These are phyloP conservation scores for Heliornis fulica DNA, from an alignment of 2,113 vertebrate genomes.

Conservation along the genomic window DNA sequence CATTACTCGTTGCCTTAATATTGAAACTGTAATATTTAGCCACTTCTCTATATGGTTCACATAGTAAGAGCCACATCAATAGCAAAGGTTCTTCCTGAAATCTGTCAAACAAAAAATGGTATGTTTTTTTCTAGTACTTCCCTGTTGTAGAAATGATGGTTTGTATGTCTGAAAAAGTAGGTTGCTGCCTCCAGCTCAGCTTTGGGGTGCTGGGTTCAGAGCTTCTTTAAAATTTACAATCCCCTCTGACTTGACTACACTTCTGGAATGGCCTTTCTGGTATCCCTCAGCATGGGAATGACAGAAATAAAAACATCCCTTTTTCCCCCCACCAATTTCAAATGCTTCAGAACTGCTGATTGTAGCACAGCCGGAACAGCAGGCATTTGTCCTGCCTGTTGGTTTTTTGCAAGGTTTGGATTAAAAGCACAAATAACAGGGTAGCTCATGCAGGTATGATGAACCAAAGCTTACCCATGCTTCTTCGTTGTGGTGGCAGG, in stretches of 20 bases:
- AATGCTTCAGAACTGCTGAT: neutral
- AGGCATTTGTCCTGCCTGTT: neutral
- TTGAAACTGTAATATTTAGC: neutral
- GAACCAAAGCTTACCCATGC: neutral
- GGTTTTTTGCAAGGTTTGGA: neutral
- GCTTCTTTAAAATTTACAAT: neutral
- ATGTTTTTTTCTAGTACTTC: neutral
- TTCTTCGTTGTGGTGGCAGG: neutral
- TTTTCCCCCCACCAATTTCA: neutral
- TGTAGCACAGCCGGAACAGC: neutral
- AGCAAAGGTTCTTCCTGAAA: neutral
- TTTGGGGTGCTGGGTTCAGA: neutral
- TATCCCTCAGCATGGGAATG: neutral
- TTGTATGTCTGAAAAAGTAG: neutral
- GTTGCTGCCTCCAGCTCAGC: neutral
- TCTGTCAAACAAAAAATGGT: neutral
- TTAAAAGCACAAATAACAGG: neutral
- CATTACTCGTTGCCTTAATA: neutral
- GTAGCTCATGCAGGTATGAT: neutral
- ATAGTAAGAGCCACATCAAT: neutral
- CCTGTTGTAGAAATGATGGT: neutral
- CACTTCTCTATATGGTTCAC: neutral
- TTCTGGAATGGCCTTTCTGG: constrained; percentile 10
- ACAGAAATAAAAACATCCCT: neutral
- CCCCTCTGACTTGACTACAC: neutral